Evolutionary conservation across 2,797 vertebrate species (phyloP).

Genomic region (Leptodactylus fallax): DNA sequence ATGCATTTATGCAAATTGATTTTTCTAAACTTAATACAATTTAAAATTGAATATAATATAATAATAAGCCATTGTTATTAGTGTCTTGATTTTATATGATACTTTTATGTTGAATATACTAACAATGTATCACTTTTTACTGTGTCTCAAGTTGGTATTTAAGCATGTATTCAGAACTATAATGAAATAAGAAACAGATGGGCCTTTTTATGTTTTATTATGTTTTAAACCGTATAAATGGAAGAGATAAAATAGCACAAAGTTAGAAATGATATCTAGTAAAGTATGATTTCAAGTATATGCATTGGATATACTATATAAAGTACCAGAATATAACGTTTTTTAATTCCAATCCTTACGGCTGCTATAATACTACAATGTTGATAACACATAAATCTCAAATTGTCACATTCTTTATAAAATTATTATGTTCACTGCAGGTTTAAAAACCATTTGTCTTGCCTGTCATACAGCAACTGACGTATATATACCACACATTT

Average conservation of each 20-base stretch:
- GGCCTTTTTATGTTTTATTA: not conserved
- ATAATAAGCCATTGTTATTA: not conserved
- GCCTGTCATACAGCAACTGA: not conserved
- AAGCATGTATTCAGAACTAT: not conserved
- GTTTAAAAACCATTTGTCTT: not conserved
- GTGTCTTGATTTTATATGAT: not conserved
- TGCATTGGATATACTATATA: not conserved
- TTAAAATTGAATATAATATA: too few relatives aligned
- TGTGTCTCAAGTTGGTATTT: not conserved
- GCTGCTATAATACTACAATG: not conserved
- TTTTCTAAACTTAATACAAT: too few relatives aligned
- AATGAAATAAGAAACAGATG: not conserved
- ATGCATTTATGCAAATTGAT: too few relatives aligned
- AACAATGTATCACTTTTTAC: not conserved
- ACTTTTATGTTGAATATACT: not conserved
- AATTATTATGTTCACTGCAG: not conserved
- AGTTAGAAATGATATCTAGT: not conserved
- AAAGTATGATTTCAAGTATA: not conserved
- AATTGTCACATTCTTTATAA: not conserved
- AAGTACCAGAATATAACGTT: slow-evolving; percentile 2
- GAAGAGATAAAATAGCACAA: not conserved
- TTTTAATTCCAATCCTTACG: not conserved
- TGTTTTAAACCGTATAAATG: not conserved
- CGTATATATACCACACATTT: not conserved
- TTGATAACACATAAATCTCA: not conserved